Percentiles rank a stretch among this genome's conserved stretches.
These are phyloP conservation scores for Ciconia maguari DNA, from an alignment of 2,113 vertebrate species.

Conservation along the genomic window DNA sequence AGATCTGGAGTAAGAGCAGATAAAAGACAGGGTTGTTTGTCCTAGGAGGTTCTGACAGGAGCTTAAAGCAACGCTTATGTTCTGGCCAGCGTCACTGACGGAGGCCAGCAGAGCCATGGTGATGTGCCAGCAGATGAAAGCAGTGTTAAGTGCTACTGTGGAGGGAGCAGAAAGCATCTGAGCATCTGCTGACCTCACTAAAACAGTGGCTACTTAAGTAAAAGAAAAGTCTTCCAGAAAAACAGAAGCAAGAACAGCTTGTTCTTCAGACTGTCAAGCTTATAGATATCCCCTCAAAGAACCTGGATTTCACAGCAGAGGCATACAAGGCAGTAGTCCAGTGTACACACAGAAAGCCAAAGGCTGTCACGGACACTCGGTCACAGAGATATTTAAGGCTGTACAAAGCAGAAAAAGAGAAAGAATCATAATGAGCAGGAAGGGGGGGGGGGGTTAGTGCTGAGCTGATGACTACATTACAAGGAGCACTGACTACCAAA, in stretches of 20 bases:
- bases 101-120: background rate
- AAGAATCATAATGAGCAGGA: background rate
- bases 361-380: background rate
- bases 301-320: background rate
- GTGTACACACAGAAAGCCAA: background rate
- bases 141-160: constrained; percentile 5
- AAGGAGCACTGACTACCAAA: background rate
- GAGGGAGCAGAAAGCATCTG: background rate
- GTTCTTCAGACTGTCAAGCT: background rate
- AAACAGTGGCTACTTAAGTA: background rate
- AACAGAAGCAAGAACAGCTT: background rate
- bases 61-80: constrained; percentile 1
- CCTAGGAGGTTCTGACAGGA: background rate
- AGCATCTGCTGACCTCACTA: background rate
- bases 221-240: background rate
- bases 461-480: background rate
- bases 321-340: background rate
- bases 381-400: background rate
- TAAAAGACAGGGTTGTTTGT: background rate
- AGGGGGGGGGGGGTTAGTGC: background rate
- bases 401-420: background rate
- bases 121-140: constrained; percentile 32
- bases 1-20: background rate
- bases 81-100: background rate
- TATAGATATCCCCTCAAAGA: background rate